phyloP scores from a whole-genome alignment of 2,888 invertebrate genomes.

The Lithophane leautieri region DNA sequence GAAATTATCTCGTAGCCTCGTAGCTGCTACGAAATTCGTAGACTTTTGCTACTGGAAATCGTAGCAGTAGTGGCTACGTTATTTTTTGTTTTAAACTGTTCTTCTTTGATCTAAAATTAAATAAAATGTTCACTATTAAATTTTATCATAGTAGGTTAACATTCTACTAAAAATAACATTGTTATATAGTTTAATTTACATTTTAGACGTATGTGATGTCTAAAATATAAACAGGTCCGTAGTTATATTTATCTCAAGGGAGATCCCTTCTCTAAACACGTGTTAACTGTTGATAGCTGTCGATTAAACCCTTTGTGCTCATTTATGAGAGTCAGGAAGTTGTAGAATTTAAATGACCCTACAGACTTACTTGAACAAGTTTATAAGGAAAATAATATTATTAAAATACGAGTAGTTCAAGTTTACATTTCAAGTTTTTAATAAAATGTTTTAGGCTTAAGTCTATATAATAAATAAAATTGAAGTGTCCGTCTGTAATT shows the following conservation, averaged over 20 bases:
- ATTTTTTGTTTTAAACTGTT: neutral
- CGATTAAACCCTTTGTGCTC: slow-evolving; percentile 50
- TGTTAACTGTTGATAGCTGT: slow-evolving; percentile 54
- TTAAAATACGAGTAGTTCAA: neutral
- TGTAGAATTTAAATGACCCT: slow-evolving; percentile 23
- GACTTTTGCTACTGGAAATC: slow-evolving; percentile 35
- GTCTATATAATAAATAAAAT: too few species aligned
- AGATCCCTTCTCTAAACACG: slow-evolving; percentile 45
- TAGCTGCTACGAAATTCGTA: slow-evolving; percentile 47
- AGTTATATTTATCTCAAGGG: slow-evolving; percentile 32
- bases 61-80: slow-evolving; percentile 9
- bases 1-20: slow-evolving; percentile 32
- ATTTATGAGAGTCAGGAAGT: slow-evolving; percentile 39
- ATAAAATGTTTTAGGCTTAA: neutral
- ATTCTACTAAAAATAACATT: neutral
- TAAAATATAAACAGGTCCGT: neutral
- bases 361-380: neutral
- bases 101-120: neutral
- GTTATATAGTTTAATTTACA: neutral
- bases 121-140: neutral
- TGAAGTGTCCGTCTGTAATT: too few species aligned
- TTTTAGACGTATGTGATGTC: neutral
- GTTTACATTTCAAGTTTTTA: neutral
- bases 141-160: neutral
- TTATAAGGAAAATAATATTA: neutral